Evolutionary conservation across 2,888 invertebrate species (phyloP), one percentile per base, ranked within the genome.

Genomic region (Belgica antarctica): DNA sequence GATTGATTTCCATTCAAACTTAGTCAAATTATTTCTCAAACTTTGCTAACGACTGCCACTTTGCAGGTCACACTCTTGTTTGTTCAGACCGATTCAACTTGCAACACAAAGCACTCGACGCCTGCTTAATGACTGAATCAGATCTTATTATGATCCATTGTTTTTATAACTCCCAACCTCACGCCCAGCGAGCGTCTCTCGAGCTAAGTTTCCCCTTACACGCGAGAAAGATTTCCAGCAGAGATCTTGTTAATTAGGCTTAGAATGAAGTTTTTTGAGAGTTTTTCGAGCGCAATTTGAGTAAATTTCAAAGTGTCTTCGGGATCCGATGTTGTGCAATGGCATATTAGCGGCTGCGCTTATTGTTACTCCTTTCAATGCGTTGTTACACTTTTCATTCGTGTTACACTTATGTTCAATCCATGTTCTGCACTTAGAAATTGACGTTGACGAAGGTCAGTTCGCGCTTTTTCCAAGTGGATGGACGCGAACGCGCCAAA

Each of bases 111-210:
- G 17, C 25, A 17, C 47, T 7, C 68, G 22, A 68, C 52, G 17
- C 22, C 15, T 22, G 24, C n/a, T 19, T 15, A 68, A 57, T 34
- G 57, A 31, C 68, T 68, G 68, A 68, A 68, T 68, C 68, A 68
- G 68, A 68, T 68, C 57, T 68, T n/a, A 41, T 68, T 57, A 34
- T 22, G 46, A 34, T 28, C 68, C 57, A 68, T 68, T 68, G 68
- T 68, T 57, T 68, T 68, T 65, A 68, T 68, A 68, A 68, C 31
- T 68, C 34, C 34, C 52, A 59, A 27, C 59, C 22, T 59, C 59
- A 59, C 59, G 27, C 59, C 59, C n/a, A 7, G 17, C 25, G 59
- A 46, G 24, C 25, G 27, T 15, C 68, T 68, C 68, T 68, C 68
- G n/a, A 68, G 15, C 28, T 41, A 22, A 27, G 47, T 66, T 46